Conservation (phyloP, 2,797 vertebrate genomes). For the Anguilla marmorata region DNA sequence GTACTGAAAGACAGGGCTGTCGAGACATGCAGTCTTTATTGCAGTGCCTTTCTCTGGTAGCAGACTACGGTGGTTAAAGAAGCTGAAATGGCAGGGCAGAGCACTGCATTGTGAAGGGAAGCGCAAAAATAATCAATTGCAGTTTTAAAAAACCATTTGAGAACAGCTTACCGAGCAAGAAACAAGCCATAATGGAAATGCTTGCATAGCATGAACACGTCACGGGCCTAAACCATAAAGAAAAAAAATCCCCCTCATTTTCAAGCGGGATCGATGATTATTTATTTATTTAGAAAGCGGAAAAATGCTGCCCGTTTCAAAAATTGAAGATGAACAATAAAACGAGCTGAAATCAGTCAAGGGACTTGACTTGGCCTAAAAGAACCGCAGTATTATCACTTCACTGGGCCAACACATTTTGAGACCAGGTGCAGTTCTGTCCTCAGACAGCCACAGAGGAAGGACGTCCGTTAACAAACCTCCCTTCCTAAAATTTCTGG, state of each 20-base stretch:
- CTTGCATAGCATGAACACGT: slow-evolving; percentile 10
- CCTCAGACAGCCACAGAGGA: background rate
- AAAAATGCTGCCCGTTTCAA: slow-evolving; percentile 7
- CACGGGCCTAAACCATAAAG: background rate
- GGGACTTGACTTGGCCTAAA: background rate
- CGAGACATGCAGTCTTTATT: background rate
- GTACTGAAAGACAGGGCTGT: background rate
- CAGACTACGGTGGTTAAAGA: background rate
- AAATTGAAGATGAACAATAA: slow-evolving; percentile 12
- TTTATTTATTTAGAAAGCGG: background rate
- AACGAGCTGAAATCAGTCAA: background rate
- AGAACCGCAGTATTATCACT: background rate
- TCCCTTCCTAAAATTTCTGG: background rate
- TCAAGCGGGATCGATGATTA: background rate
- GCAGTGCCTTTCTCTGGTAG: background rate
- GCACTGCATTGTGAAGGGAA: slow-evolving; percentile 1
- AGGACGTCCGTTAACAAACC: background rate
- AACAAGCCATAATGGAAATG: background rate
- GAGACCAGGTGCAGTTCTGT: background rate
- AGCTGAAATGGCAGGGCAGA: background rate
- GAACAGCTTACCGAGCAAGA: slow-evolving; percentile 10
- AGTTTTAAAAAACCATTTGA: slow-evolving; percentile 27
- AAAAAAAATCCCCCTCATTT: background rate
- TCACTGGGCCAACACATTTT: background rate
- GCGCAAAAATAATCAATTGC: slow-evolving; percentile 25